Percentiles rank a stretch among this genome's conserved stretches.
These are phyloP conservation scores for Dioctria linearis DNA, from an alignment of 2,888 invertebrate genomes.

Conservation along the genomic window DNA sequence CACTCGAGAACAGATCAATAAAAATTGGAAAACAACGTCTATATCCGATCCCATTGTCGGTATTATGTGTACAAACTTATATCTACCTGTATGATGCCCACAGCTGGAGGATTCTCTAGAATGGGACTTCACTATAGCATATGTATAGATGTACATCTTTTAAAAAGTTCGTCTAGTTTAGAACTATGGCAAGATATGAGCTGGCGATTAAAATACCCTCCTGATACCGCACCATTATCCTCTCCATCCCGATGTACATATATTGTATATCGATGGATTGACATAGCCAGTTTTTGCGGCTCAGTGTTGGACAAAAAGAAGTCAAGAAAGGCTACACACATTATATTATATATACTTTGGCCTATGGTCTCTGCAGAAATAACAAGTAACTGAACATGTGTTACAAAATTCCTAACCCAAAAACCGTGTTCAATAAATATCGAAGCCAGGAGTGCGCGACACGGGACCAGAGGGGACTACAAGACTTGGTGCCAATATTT, in stretches of 20 bases:
- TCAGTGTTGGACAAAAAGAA: background rate
- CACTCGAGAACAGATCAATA: slow-evolving; percentile 40
- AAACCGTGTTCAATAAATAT: slow-evolving; percentile 62
- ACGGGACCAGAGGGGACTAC: slow-evolving; percentile 28
- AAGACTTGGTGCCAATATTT: slow-evolving; percentile 46
- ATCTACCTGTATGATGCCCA: background rate
- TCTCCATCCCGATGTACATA: no score
- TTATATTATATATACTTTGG: background rate
- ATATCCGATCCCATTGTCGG: slow-evolving; percentile 31
- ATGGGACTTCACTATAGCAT: no score
- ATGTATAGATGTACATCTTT: slow-evolving; percentile 3
- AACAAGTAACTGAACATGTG: slow-evolving; percentile 53
- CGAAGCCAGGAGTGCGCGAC: slow-evolving; percentile 49
- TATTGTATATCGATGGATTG: background rate
- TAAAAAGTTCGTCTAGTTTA: slow-evolving; percentile 3
- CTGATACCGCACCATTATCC: background rate
- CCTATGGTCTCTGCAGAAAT: slow-evolving; percentile 43
- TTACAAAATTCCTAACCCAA: slow-evolving; percentile 60
- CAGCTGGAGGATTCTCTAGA: slow-evolving; percentile 20
- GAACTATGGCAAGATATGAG: slow-evolving; percentile 36
- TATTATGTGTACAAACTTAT: background rate
- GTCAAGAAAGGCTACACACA: background rate
- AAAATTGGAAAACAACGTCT: slow-evolving; percentile 48
- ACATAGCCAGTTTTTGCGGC: background rate
- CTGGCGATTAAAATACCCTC: slow-evolving; percentile 39